These are phyloP conservation scores for Neotoxoptera formosana DNA, from an alignment of 1,140 invertebrate species.

Conservation along the genomic window DNA sequence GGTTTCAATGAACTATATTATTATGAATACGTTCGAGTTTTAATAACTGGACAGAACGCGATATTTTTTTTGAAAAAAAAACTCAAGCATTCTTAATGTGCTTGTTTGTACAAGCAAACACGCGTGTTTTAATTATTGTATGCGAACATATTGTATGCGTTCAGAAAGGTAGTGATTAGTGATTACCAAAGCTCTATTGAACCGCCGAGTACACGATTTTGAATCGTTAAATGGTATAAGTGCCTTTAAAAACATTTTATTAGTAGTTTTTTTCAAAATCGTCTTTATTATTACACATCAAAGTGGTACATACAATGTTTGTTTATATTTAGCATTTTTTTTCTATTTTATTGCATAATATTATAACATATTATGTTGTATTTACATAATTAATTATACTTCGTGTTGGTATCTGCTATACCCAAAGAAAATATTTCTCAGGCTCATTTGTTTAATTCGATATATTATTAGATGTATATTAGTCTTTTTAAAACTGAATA, in stretches of 20 bases:
- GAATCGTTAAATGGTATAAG: background rate
- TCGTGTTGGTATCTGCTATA: too few relatives aligned
- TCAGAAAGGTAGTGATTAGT: background rate
- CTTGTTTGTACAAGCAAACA: background rate
- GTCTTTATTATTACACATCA: background rate
- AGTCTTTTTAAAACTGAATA: too few relatives aligned
- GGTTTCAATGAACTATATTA: background rate
- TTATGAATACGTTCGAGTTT: background rate
- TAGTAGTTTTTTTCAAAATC: background rate
- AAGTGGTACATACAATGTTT: background rate
- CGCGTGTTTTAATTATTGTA: background rate
- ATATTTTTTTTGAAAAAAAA: background rate
- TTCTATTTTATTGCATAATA: too few relatives aligned
- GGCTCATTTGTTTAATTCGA: too few relatives aligned
- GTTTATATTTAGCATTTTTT: too few relatives aligned
- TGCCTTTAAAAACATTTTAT: background rate
- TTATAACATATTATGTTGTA: too few relatives aligned
- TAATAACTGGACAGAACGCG: background rate
- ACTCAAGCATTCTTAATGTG: background rate
- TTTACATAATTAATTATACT: too few relatives aligned
- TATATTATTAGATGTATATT: too few relatives aligned
- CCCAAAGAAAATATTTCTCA: too few relatives aligned
- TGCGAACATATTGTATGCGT: background rate
- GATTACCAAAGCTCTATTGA: background rate
- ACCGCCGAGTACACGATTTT: background rate